Evolutionary conservation across 2,888 invertebrate species (phyloP), one percentile per base, ranked within the genome.

Genomic region (Brachypalpus laphriformis): DNA sequence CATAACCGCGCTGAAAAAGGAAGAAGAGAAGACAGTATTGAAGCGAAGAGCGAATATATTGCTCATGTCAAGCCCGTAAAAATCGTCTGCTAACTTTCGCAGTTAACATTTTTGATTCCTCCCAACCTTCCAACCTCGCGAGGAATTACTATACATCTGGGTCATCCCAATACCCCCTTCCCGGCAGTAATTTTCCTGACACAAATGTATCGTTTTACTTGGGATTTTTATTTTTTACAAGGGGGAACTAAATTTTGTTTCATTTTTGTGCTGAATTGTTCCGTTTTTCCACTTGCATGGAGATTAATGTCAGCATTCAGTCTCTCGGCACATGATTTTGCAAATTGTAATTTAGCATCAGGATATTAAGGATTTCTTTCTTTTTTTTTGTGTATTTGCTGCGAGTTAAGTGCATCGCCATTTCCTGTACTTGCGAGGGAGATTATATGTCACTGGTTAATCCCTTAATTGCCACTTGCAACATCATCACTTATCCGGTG

Each of bases 301-400:
- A 83, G 61, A 85, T 85, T 85, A 81, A 81, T 85, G 85, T 76
- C 74, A 81, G 70, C 70, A 56, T 76, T 71, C 65, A 63, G 72
- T 74, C 68, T 70, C 70, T 71, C 76, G 81, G 75, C 31, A 49
- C 70, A 85, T 81, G 85, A 81, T 71, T 85, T 76, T 81, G 37
- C 75, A 76, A 76, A 76, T 81, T 81, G 70, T 76, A 70, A 70
- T 71, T 74, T 68, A 25, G 18, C 56, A 42, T 34, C 70, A 59
- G 66, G 59, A 59, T 61, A 75, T 77, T 59, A 68, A 57, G 34
- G n/a, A n/a, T n/a, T n/a, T n/a, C n/a, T n/a, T n/a, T 25, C 5
- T 16, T 22, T n/a, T 37, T 14, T 47, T 22, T 16, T 31, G 22
- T 6, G 18, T 61, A 8, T 54, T 70, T 63, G 34, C 22, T 45